Evolutionary conservation across 2,888 invertebrate genomes (phyloP).

Genomic region (Amphipoea oculea): DNA sequence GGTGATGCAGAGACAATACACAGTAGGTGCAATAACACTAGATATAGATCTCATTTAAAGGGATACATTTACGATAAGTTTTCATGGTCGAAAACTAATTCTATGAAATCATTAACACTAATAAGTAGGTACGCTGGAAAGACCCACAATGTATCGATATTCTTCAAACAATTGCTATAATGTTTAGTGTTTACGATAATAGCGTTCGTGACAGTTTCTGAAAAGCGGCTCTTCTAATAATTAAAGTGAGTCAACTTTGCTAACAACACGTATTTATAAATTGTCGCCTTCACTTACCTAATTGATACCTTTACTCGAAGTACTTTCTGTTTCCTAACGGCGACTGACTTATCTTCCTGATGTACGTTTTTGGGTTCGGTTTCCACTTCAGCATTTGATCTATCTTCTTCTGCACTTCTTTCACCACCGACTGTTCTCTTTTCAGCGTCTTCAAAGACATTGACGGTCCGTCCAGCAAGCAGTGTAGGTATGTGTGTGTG

Average conservation of each 20-base stretch:
- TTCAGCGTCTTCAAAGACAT: neutral
- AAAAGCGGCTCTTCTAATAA: constrained; percentile 24
- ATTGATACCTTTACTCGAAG: constrained; percentile 16
- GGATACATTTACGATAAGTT: neutral
- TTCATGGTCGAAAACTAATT: neutral
- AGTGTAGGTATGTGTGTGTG: neutral
- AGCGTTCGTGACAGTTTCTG: constrained; percentile 14
- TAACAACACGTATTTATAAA: neutral
- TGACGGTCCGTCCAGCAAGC: neutral
- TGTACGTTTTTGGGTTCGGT: neutral
- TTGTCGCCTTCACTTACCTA: constrained; percentile 12
- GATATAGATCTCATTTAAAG: neutral
- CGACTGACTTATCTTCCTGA: neutral
- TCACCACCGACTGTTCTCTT: neutral
- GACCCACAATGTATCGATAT: neutral
- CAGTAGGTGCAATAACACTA: too few relatives aligned
- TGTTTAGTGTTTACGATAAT: constrained; percentile 21
- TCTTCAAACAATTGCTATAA: neutral
- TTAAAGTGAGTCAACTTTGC: constrained; percentile 16
- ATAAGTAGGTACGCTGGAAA: constrained; percentile 5
- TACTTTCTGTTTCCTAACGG: constrained; percentile 29
- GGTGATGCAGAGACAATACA: too few relatives aligned
- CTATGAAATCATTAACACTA: neutral
- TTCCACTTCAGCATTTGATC: neutral
- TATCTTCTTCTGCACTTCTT: neutral